phyloP scores from a whole-genome alignment of 2,888 invertebrate genomes.

The Rhorus exstirpatorius region DNA sequence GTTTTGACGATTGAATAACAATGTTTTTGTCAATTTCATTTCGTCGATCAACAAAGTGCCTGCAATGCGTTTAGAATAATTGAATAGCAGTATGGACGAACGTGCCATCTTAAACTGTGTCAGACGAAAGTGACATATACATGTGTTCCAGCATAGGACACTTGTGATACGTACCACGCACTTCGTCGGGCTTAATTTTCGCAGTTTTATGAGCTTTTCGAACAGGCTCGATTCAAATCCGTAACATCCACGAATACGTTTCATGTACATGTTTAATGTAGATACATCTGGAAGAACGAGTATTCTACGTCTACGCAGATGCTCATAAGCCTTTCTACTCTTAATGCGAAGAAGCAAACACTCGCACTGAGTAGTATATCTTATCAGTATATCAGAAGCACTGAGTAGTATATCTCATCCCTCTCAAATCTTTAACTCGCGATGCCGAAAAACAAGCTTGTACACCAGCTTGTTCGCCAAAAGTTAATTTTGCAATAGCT shows the following conservation, averaged over 20 bases:
- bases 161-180: too few species aligned
- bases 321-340: constrained; percentile 57
- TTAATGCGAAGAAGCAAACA: constrained; percentile 63
- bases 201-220: constrained; percentile 36
- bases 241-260: constrained; percentile 45
- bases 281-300: constrained; percentile 41
- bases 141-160: too few species aligned
- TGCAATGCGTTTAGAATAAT: too few species aligned
- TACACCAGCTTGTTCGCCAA: constrained; percentile 22
- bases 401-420: constrained; percentile 54
- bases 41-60: constrained; percentile 71
- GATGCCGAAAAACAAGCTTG: constrained; percentile 46
- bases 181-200: constrained; percentile 45
- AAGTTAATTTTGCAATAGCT: constrained; percentile 33
- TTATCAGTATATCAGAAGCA: constrained; percentile 62
- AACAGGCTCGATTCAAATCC: constrained; percentile 51
- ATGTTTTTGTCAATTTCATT: constrained; percentile 47
- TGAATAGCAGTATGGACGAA: too few species aligned
- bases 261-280: constrained; percentile 54
- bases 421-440: constrained; percentile 26
- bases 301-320: constrained; percentile 41
- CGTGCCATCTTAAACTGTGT: too few species aligned
- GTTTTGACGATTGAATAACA: constrained; percentile 61
- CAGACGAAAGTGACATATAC: too few species aligned
- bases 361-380: constrained; percentile 56